Evolutionary conservation across 1,140 invertebrate species (phyloP).

Genomic region (Macrobrachium nipponense): DNA sequence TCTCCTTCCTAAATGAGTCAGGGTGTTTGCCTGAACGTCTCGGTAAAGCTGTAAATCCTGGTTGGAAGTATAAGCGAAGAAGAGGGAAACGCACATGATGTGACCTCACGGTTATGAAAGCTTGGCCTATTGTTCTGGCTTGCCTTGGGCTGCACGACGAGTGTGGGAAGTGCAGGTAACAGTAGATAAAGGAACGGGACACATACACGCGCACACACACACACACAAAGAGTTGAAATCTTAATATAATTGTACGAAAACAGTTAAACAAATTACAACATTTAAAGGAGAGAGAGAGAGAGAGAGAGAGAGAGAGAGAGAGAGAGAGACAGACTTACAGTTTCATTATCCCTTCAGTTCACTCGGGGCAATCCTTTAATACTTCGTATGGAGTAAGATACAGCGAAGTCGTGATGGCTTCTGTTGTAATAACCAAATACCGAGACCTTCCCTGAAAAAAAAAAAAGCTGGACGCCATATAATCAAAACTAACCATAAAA

Average conservation of each 20-base stretch:
- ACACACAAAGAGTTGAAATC: background rate
- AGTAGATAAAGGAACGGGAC: background rate
- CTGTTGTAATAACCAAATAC: too few relatives aligned
- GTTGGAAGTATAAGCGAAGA: background rate
- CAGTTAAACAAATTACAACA: too few relatives aligned
- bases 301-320: slow-evolving; percentile 11
- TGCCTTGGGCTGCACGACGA: too few relatives aligned
- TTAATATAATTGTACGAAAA: too few relatives aligned
- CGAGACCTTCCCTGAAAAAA: too few relatives aligned
- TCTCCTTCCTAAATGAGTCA: background rate
- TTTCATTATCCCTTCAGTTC: background rate
- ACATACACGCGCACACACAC: background rate
- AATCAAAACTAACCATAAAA: too few relatives aligned
- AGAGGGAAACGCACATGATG: background rate
- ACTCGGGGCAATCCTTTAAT: background rate
- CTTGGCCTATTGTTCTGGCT: too few relatives aligned
- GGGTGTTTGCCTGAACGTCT: background rate
- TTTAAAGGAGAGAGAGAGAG: background rate
- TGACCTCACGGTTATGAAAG: background rate
- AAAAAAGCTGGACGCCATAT: too few relatives aligned
- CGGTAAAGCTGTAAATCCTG: background rate
- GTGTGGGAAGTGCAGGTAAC: too few relatives aligned
- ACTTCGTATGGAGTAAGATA: background rate
- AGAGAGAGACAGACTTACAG: background rate
- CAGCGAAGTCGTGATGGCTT: background rate